These are phyloP conservation scores for Polypedilum vanderplanki DNA, from an alignment of 1,140 invertebrate genomes.

Conservation along the genomic window DNA sequence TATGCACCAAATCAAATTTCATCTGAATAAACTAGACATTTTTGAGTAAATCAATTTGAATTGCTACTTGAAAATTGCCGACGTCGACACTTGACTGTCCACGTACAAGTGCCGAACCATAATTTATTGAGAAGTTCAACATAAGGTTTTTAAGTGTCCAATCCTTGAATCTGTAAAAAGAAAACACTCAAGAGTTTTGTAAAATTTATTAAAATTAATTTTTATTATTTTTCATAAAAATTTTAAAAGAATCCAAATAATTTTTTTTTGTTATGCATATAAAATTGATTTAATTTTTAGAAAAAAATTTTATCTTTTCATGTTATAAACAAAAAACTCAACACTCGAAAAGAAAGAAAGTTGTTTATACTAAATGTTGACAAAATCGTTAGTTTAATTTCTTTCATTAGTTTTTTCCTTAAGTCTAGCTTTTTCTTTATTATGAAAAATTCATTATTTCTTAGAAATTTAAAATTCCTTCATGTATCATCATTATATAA, in stretches of 20 bases:
- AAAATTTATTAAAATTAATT: slow-evolving; percentile 7
- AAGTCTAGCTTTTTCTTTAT: background rate
- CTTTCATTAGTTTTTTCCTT: background rate
- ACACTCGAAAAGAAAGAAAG: slow-evolving; percentile 18
- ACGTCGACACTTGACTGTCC: no score
- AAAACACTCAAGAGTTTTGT: background rate
- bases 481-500: no score
- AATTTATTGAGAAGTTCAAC: no score
- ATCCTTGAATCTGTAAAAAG: no score
- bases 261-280: background rate
- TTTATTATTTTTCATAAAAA: slow-evolving; percentile 9
- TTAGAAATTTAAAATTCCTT: background rate
- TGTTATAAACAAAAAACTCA: slow-evolving; percentile 19
- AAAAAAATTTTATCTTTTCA: background rate
- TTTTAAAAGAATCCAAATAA: slow-evolving; percentile 1
- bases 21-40: no score
- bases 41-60: no score
- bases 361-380: background rate
- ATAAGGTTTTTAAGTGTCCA: no score
- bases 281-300: background rate
- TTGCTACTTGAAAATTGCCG: no score
- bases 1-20: no score
- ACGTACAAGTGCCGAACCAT: no score
- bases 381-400: background rate
- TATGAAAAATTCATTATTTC: background rate